These are phyloP conservation scores for Chloroclystis v-ata DNA, from an alignment of 2,888 invertebrate genomes.

Conservation along the genomic window DNA sequence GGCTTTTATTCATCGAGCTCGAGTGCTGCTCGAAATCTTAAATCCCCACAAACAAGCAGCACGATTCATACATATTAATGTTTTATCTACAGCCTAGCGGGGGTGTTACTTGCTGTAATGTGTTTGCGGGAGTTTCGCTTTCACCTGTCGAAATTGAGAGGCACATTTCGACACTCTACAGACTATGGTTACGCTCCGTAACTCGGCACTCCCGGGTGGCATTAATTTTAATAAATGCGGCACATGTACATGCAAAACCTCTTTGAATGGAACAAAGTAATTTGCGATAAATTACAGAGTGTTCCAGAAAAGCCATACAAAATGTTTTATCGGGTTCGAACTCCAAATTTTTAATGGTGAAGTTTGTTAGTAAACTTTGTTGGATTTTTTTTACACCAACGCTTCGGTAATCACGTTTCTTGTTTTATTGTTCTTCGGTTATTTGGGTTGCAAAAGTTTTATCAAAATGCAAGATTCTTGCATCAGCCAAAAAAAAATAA, in stretches of 20 bases:
- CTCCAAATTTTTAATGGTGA: constrained; percentile 5
- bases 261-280: constrained; percentile 21
- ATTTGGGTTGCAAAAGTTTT: background rate
- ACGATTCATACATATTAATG: constrained; percentile 72
- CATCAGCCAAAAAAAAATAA: no score
- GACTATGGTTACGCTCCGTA: constrained; percentile 28
- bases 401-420: background rate
- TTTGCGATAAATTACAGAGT: constrained; percentile 16
- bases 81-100: constrained; percentile 63
- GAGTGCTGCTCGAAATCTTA: constrained; percentile 62
- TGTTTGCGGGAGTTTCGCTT: constrained; percentile 59
- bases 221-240: constrained; percentile 29
- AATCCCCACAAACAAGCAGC: constrained; percentile 61
- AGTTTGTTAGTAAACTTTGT: background rate
- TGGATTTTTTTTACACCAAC: background rate
- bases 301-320: constrained; percentile 12
- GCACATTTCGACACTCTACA: constrained; percentile 31
- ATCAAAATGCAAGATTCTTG: no score
- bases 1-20: constrained; percentile 58
- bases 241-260: constrained; percentile 21
- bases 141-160: constrained; percentile 53
- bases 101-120: constrained; percentile 57
- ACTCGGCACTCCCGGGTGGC: constrained; percentile 24
- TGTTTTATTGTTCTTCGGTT: background rate
- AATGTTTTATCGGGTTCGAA: constrained; percentile 8